phyloP scores from a whole-genome alignment of 2,888 invertebrate genomes.

The Dasysyrphus tricinctus region DNA sequence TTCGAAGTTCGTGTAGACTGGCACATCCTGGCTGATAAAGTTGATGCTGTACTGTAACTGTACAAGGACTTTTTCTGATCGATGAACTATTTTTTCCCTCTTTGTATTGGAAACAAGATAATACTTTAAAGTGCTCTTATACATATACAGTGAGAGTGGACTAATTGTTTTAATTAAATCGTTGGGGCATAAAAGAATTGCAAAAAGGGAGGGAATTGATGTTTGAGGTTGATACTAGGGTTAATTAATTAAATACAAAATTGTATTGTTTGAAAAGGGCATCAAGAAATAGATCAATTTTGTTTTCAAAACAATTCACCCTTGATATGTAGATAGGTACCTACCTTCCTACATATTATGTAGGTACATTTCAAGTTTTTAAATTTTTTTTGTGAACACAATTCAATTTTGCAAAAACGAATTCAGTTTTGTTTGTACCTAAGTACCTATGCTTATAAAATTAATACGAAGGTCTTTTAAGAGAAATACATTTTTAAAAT shows the following conservation, averaged over 20 bases:
- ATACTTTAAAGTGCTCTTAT: constrained; percentile 40
- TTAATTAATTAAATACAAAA: not conserved
- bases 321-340: too few species aligned
- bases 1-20: constrained; percentile 50
- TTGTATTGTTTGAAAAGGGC: too few species aligned
- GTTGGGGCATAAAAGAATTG: not conserved
- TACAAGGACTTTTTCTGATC: constrained; percentile 62
- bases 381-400: too few species aligned
- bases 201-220: not conserved
- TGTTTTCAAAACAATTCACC: too few species aligned
- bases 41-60: not conserved
- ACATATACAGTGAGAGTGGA: constrained; percentile 23
- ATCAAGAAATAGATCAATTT: too few species aligned
- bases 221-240: not conserved
- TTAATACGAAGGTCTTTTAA: too few species aligned
- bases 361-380: too few species aligned
- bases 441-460: too few species aligned
- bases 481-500: too few species aligned
- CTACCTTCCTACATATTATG: too few species aligned
- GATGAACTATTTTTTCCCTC: constrained; percentile 19
- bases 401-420: too few species aligned
- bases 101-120: constrained; percentile 37
- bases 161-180: constrained; percentile 66
- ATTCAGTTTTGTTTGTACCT: too few species aligned
- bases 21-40: constrained; percentile 20